Evolutionary conservation across 1,140 invertebrate genomes (phyloP), one percentile per base, ranked within the genome.

Genomic region (Glossosoma conforme): DNA sequence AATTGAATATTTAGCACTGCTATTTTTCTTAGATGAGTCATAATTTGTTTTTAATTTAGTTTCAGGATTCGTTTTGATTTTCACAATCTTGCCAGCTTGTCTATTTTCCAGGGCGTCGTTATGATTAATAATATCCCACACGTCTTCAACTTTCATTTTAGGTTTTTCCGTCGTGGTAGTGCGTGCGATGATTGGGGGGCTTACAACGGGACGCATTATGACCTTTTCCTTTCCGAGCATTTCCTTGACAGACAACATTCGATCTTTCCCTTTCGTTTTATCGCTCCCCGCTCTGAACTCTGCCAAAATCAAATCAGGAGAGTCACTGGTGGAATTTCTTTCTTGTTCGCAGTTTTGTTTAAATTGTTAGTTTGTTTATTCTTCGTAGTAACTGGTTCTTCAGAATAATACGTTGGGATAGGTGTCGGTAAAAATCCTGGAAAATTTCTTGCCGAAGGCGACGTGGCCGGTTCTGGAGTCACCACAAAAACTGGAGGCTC

Each of bases 41-140:
- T 17, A 24, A n/a, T 17, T 2, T 8, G 2, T 28, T 9, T 20
- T 21, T 36, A 38, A 21, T 48, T 17, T 3, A 20, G 15, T 2
- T 33, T 33, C n/a, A 33, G 3, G 32, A 33, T 4, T 33, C 32
- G 15, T 33, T 44, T 3, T 37, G 10, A 37, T 36, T 33, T 38
- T 46, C 30, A 38, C 33, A 21, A 2, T 24, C 25, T 3, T 17
- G 32, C n/a, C 3, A 37, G 10, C 14, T 33, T 25, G 33, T 30
- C 6, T 44, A 8, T 20, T 36, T 33, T 55, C 52, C 15, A 52
- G 24, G 25, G 52, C 42, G 33, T 55, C 33, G 44, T 59, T 59
- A 14, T 59, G 52, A 11, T 47, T 45, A 22, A 59, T 59, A 21
- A 59, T 59, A 32, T 54, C 52, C 52, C 52, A 59, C 8, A 59